phyloP scores from a whole-genome alignment of 2,113 vertebrate species.

The Mohoua ochrocephala region DNA sequence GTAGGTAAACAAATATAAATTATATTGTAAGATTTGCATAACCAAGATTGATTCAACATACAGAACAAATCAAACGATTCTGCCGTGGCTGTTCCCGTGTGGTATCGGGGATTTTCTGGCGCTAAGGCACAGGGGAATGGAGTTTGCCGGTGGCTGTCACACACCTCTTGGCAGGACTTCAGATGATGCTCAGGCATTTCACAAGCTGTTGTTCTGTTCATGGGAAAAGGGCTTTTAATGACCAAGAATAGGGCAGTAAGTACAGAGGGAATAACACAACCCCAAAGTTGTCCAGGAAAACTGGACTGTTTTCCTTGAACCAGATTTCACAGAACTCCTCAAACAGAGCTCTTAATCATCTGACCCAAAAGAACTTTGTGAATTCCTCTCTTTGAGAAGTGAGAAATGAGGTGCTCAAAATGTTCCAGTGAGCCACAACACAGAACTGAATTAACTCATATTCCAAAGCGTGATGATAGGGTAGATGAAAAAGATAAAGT shows the following conservation, averaged over 20 bases:
- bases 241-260: not conserved
- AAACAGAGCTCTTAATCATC: not conserved
- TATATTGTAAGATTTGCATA: not conserved
- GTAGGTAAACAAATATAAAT: not conserved
- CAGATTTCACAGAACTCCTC: not conserved
- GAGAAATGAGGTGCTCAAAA: not conserved
- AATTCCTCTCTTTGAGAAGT: not conserved
- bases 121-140: not conserved
- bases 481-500: not conserved
- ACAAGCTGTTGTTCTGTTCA: not conserved
- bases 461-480: not conserved
- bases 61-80: rapidly evolving
- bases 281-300: not conserved
- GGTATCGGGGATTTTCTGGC: not conserved
- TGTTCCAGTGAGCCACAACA: not conserved
- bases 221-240: not conserved
- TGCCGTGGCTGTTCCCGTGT: not conserved
- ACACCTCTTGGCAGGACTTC: not conserved
- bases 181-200: not conserved
- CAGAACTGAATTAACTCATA: not conserved
- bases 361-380: not conserved
- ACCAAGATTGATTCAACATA: not conserved
- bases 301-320: not conserved
- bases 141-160: not conserved
- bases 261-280: not conserved